These are phyloP conservation scores for Eupithecia exiguata DNA, from an alignment of 2,888 invertebrate genomes.

Conservation along the genomic window DNA sequence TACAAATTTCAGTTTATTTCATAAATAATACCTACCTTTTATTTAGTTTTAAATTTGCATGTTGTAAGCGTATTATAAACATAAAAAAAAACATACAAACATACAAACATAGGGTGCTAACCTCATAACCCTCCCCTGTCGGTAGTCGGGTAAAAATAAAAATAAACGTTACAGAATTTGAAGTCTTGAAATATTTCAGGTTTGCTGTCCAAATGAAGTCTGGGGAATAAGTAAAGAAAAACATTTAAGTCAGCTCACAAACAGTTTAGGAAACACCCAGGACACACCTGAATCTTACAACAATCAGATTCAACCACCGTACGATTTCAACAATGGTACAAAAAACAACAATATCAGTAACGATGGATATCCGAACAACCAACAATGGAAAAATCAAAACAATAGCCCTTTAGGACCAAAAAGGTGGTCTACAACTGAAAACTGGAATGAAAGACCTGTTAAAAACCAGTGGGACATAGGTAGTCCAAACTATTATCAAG, in stretches of 20 bases:
- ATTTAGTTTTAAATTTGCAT: neutral
- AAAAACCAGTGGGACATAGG: conserved; percentile 28
- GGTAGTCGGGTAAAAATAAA: too few relatives aligned
- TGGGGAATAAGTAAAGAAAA: conserved; percentile 47
- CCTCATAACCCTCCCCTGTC: too few relatives aligned
- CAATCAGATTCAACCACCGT: neutral
- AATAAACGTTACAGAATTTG: neutral
- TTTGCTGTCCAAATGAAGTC: conserved; percentile 62
- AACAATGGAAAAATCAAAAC: conserved; percentile 13
- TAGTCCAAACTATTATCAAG: conserved; percentile 30
- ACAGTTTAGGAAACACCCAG: conserved; percentile 10
- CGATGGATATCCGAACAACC: conserved; percentile 12
- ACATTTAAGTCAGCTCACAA: conserved; percentile 15
- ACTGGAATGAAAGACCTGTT: conserved; percentile 36
- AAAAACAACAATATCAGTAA: conserved; percentile 8
- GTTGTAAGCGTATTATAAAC: neutral
- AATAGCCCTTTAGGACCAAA: conserved; percentile 19
- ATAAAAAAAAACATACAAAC: too few relatives aligned
- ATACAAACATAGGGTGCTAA: too few relatives aligned
- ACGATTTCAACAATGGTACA: neutral
- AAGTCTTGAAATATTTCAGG: conserved; percentile 49
- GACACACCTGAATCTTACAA: neutral
- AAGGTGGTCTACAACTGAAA: conserved; percentile 15
- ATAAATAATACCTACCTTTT: neutral
- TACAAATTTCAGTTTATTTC: neutral